A percentile compares a stretch with the other conserved stretches of the same genome.
Conservation (phyloP, 35 echinoderm and acorn worm genomes). For the Acanthaster planci region DNA sequence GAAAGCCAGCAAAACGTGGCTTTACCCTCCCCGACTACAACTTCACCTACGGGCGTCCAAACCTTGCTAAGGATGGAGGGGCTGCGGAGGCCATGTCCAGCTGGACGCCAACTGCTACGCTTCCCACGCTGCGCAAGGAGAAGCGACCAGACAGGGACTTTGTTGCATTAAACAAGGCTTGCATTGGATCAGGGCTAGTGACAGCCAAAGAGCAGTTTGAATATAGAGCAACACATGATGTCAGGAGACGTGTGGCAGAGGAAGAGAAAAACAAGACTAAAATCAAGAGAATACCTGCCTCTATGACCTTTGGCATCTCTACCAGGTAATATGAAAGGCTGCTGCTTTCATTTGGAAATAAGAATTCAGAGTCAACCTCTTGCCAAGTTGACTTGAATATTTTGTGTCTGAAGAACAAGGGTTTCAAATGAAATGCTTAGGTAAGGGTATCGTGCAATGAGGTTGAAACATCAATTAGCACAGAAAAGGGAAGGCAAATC, state of each 20-base stretch:
- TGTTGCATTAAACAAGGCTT: constrained; percentile 94
- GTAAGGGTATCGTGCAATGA: no score
- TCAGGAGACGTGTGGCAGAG: constrained; percentile 79
- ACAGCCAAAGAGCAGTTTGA: constrained; percentile 95
- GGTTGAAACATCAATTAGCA: no score
- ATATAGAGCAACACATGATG: constrained; percentile 98
- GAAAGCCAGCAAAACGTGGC: constrained; percentile 76
- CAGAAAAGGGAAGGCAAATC: no score
- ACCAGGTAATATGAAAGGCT: constrained; percentile 69
- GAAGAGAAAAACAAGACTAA: constrained; percentile 98
- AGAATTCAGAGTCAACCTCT: no score
- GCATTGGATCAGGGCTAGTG: constrained; percentile 79
- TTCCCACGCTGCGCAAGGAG: constrained; percentile 51
- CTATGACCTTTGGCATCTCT: constrained; percentile 95
- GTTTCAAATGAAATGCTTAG: no score
- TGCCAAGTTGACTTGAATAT: no score
- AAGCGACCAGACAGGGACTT: constrained; percentile 93
- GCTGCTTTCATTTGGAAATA: not conserved
- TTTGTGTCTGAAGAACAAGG: no score
- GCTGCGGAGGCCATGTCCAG: constrained; percentile 85
- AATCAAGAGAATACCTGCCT: constrained; percentile 93
- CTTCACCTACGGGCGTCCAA: constrained; percentile 90
- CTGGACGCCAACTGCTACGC: constrained; percentile 61
- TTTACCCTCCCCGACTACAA: constrained; percentile 77
- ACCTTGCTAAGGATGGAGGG: constrained; percentile 84